Evolutionary conservation across 2,113 vertebrate genomes (phyloP).

Genomic region (Desmodus rotundus): DNA sequence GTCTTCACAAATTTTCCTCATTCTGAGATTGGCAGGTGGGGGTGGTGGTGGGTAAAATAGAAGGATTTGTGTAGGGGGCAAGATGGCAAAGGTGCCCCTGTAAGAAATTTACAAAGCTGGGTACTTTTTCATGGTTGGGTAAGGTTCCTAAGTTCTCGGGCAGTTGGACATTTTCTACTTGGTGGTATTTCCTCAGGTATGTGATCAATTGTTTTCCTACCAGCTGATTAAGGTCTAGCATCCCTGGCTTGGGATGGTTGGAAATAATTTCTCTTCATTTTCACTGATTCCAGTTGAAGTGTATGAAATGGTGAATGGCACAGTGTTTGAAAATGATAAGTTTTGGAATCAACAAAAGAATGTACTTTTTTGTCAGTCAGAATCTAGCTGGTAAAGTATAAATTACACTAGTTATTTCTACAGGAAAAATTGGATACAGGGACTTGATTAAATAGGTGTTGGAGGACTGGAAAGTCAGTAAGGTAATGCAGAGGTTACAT

Average conservation of each 20-base stretch:
- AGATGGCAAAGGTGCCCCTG: not conserved
- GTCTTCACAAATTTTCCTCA: conserved; percentile 21
- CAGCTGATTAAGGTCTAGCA: not conserved
- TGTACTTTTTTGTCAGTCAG: not conserved
- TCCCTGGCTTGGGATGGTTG: not conserved
- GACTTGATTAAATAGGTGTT: not conserved
- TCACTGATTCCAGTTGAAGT: not conserved
- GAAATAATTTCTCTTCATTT: not conserved
- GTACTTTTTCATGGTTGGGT: not conserved
- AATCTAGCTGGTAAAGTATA: not conserved
- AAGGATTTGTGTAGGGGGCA: not conserved
- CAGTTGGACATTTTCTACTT: not conserved
- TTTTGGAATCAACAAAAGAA: not conserved
- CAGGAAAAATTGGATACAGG: not conserved
- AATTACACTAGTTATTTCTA: not conserved
- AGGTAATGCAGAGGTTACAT: not conserved
- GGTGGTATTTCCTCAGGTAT: not conserved
- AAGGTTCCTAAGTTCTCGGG: not conserved
- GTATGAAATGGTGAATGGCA: not conserved
- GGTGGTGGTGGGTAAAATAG: not conserved
- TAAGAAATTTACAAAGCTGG: not conserved
- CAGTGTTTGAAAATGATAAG: not conserved
- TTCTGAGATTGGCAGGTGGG: conserved; percentile 8
- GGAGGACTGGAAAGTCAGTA: not conserved
- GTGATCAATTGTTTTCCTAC: not conserved